phyloP scores from a whole-genome alignment of 2,113 vertebrate species.

The Pseudorectes ferrugineus region DNA sequence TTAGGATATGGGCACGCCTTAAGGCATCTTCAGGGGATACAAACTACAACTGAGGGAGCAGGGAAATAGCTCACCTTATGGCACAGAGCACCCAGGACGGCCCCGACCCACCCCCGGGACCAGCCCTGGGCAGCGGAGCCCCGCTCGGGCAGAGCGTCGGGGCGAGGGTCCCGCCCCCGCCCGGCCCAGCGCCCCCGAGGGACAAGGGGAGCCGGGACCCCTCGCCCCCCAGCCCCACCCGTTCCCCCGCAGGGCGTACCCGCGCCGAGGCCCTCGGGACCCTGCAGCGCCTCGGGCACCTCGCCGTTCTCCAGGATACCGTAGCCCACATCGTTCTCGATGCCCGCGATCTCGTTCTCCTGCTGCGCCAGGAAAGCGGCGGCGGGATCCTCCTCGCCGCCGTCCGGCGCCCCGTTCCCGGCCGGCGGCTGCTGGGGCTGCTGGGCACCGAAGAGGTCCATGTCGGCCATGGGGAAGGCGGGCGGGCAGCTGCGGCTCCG shows the following conservation, averaged over 20 bases:
- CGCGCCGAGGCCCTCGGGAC: slow-evolving; percentile 48
- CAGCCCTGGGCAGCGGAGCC: not conserved
- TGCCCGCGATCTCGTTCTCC: slow-evolving; percentile 90
- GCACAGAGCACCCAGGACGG: not conserved
- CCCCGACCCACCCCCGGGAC: not conserved
- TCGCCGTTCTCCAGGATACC: slow-evolving; percentile 90
- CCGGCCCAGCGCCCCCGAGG: too few species aligned
- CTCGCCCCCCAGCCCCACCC: too few species aligned
- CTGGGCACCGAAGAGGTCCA: slow-evolving; percentile 71
- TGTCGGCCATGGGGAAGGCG: slow-evolving; percentile 71
- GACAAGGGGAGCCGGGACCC: too few species aligned
- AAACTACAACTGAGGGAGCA: too few species aligned
- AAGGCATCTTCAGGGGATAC: not conserved
- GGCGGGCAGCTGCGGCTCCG: not conserved
- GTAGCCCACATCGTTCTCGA: slow-evolving; percentile 90
- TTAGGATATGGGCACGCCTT: not conserved
- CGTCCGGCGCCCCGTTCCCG: slow-evolving; percentile 68
- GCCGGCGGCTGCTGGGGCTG: slow-evolving; percentile 18
- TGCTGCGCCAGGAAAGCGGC: slow-evolving; percentile 91
- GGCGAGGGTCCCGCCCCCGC: not conserved
- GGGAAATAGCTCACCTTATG: not conserved
- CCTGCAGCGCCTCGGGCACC: slow-evolving; percentile 77
- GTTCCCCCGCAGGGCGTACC: not conserved
- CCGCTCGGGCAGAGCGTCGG: not conserved
- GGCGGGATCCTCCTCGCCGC: slow-evolving; percentile 86